Evolutionary conservation across 2,113 vertebrate species (phyloP), one percentile per base, ranked within the genome.

Genomic region (Oncorhynchus masou): DNA sequence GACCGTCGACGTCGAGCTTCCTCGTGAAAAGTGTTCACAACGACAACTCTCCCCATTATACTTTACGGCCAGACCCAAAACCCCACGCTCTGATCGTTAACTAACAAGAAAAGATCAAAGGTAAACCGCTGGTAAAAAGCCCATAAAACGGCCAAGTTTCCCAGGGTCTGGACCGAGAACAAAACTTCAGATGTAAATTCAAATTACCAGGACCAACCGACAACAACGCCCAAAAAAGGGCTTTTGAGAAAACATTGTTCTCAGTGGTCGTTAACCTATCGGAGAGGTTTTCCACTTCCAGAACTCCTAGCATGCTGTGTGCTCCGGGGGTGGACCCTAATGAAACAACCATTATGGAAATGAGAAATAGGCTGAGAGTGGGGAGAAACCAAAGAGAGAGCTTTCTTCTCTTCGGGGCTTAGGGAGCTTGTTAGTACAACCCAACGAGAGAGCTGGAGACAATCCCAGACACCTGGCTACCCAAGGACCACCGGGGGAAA

Each of bases 391-490:
- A 75, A 27, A 79, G 91, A 88, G 88, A 88, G 92, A 83, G 59
- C 59, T 24, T 62, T 62, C 59, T 62, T 62, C 59, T 62, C 59
- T 22, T 62, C 59, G 9, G 59, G 59, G 59, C 8, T 91, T 86
- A 86, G 86, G 86, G 92, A 92, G 92, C 89, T 95, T 93, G 93
- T 78, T 87, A 86, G 76, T 77, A 24, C 51, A 73, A 76, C 73
- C 68, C 27, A 71, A 60, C 69, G 62, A 85, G 77, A 9, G 79
- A 83, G 78, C 80, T 93, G 91, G 87, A 94, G 93, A 92, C 91
- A 91, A 91, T 93, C 90, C 90, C 91, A 86, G 90, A 90, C 94
- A 95, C 93, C 94, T 94, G 94, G 92, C 85, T 92, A 94, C 91
- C 90, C 88, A 93, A 93, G 91, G 92, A 92, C 91, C 92, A 93